Evolutionary conservation across 2,797 vertebrate genomes (phyloP), one percentile per base, ranked within the genome.

Genomic region (Halcyon smyrnensis): DNA sequence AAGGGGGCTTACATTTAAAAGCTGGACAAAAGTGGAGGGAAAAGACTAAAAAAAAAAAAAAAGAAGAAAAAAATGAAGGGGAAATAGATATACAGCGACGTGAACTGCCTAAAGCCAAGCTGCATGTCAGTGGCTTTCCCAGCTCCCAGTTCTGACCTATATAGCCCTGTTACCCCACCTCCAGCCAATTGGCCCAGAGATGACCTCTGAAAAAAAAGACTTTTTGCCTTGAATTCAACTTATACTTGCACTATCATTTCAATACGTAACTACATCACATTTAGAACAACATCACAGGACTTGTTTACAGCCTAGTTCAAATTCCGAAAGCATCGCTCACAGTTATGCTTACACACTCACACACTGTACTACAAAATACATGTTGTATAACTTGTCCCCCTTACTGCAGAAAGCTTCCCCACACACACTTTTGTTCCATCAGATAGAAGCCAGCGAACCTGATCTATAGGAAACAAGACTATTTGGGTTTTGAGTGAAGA

Each of bases 391-490:
- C 24, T 39, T 32, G 3, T 10, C 56, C 30, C n/a, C 7, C 8
- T 15, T 2, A 5, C 1, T 19, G 21, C 20, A 2, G 16, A 12
- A 41, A 15, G 9, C 3, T 2, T 5, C 2, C 10, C 15, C 15
- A 15, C 30, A 12, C 30, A 54, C 53, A 32, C 2, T 15, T 6
- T 4, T 25, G 15, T 14, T 50, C 68, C 67, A 56, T 1, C 63
- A 53, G 21, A 34, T 70, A 59, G 56, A 32, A 85, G 59, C 13
- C 68, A 77, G 18, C 6, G 11, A 75, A 25, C 11, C 63, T 50
- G 21, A 2, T 15, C 27, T 46, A 12, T 3, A 65, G 46, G 46
- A 48, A 63, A 48, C 0, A 1, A 50, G 19, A 4, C 24, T 20
- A 25, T 24, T 54, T 5, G 32, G 0, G 0, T 18, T 77, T 15